Evolutionary conservation across 1,140 invertebrate genomes (phyloP).

Genomic region (Papilio xuthus): DNA sequence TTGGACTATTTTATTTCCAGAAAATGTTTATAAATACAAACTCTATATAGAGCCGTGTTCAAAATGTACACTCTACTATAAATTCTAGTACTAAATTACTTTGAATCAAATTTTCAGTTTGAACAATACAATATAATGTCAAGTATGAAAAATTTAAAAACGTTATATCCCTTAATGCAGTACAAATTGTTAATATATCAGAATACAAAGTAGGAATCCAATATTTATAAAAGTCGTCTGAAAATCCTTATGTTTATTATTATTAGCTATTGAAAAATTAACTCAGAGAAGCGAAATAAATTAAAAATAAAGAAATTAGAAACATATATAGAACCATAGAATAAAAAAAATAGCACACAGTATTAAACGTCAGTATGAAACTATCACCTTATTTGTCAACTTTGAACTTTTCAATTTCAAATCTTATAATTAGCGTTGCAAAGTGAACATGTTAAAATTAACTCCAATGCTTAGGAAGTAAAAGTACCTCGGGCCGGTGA

Average conservation of each 20-base stretch:
- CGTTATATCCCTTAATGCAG: constrained; percentile 62
- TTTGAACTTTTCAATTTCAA: constrained; percentile 78
- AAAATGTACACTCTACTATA: constrained; percentile 77
- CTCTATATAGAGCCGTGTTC: constrained; percentile 67
- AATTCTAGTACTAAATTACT: constrained; percentile 73
- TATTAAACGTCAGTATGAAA: constrained; percentile 74
- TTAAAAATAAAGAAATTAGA: constrained; percentile 74
- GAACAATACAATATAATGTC: constrained; percentile 52
- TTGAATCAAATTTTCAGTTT: constrained; percentile 57
- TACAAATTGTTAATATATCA: constrained; percentile 62
- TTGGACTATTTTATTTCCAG: constrained; percentile 81
- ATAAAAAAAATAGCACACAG: constrained; percentile 74
- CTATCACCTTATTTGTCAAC: constrained; percentile 77
- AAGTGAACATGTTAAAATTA: constrained; percentile 52
- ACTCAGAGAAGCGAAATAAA: constrained; percentile 70
- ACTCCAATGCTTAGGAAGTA: constrained; percentile 29
- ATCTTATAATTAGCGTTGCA: constrained; percentile 74
- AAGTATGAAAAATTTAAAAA: constrained; percentile 62
- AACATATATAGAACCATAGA: constrained; percentile 74
- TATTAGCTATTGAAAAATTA: constrained; percentile 65
- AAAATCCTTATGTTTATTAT: constrained; percentile 73
- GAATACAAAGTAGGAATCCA: constrained; percentile 68
- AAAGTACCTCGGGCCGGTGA: not conserved
- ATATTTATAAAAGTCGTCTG: constrained; percentile 66
- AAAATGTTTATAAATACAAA: constrained; percentile 77